Percentiles rank a stretch among this genome's conserved stretches.
Conservation (phyloP, 1,140 invertebrate genomes). For the Drosophila lacertosa region DNA sequence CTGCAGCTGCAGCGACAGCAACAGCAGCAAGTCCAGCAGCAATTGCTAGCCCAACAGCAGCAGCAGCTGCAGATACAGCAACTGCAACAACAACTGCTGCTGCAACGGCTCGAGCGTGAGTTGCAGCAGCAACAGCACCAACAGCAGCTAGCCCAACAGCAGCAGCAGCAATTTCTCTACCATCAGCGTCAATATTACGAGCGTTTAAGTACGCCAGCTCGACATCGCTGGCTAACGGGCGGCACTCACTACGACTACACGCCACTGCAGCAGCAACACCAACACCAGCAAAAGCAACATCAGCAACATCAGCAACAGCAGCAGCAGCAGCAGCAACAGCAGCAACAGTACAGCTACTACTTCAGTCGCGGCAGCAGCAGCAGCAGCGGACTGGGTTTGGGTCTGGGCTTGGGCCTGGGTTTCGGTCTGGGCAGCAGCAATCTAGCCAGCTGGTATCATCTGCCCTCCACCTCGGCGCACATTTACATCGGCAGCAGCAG, state of each 20-base stretch:
- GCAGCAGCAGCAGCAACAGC: conserved; percentile 49
- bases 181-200: conserved; percentile 60
- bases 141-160: conserved; percentile 45
- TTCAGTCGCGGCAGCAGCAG: conserved; percentile 46
- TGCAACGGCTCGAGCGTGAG: conserved; percentile 77
- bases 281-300: conserved; percentile 39
- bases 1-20: conserved; percentile 53
- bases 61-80: conserved; percentile 76
- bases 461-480: conserved; percentile 74
- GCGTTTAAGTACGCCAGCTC: conserved; percentile 26
- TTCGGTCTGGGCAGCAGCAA: conserved; percentile 76
- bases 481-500: conserved; percentile 72
- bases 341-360: conserved; percentile 49
- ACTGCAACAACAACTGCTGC: conserved; percentile 74
- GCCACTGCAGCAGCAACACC: conserved; percentile 35
- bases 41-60: conserved; percentile 74
- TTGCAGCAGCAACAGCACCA: conserved; percentile 63
- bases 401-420: conserved; percentile 61
- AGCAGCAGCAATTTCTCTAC: conserved; percentile 58
- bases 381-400: conserved; percentile 66
- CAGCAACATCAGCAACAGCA: conserved; percentile 41
- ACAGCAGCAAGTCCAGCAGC: conserved; percentile 73
- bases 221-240: conserved; percentile 64
- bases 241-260: conserved; percentile 42
- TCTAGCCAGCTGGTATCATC: conserved; percentile 70